Percentiles rank a stretch among this genome's conserved stretches.
These are phyloP conservation scores for Gobio occitaniae DNA, from an alignment of 2,797 vertebrate species.

Conservation along the genomic window DNA sequence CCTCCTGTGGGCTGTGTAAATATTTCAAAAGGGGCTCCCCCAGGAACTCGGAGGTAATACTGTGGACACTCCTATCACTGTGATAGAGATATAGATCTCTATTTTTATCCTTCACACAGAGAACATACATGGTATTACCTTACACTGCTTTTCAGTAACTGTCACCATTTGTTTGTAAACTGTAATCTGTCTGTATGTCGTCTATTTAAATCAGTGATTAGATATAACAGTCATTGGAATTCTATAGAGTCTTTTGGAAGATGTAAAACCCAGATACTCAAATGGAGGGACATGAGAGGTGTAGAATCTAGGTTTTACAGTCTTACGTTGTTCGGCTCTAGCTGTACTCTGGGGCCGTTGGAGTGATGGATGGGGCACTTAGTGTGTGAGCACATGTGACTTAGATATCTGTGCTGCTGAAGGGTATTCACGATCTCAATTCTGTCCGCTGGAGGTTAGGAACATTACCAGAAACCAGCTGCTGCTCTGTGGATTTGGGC, in stretches of 20 bases:
- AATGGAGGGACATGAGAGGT: background rate
- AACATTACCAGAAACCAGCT: slow-evolving; percentile 50
- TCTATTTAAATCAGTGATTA: background rate
- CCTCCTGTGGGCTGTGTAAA: slow-evolving; percentile 37
- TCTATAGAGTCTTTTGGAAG: background rate
- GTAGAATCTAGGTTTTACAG: slow-evolving; percentile 38
- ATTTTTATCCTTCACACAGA: background rate
- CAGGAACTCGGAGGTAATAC: background rate
- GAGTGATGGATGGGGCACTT: slow-evolving; percentile 55
- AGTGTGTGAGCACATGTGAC: slow-evolving; percentile 35
- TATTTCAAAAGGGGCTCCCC: slow-evolving; percentile 28
- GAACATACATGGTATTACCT: background rate
- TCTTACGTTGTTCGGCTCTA: background rate
- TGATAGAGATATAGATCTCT: too few relatives aligned
- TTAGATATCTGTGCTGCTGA: slow-evolving; percentile 36
- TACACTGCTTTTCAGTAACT: background rate
- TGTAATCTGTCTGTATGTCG: background rate
- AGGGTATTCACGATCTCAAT: slow-evolving; percentile 36
- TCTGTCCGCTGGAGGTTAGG: slow-evolving; percentile 42
- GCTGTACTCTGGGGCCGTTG: background rate
- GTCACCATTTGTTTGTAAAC: background rate
- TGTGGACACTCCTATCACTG: background rate
- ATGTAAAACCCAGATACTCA: slow-evolving; percentile 26
- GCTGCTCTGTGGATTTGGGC: slow-evolving; percentile 30
- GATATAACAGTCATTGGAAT: background rate